Conservation (phyloP, 2,113 vertebrate species). For the Fukomys damarensis region DNA sequence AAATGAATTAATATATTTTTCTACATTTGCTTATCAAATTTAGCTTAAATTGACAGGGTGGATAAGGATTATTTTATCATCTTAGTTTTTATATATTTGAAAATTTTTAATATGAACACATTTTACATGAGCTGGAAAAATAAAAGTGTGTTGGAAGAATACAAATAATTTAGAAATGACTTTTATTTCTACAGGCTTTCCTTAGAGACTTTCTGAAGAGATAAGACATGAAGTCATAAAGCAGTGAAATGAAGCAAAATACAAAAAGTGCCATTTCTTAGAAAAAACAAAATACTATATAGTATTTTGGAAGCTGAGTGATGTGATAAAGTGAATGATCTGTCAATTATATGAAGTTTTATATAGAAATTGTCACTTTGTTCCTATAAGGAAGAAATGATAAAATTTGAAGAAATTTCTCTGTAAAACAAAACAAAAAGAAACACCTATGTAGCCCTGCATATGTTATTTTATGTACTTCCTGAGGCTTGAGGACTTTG, state of each 20-base stretch:
- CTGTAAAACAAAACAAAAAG: not conserved
- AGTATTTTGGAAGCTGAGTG: not conserved
- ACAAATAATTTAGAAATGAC: conserved; percentile 9
- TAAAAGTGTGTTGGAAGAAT: not conserved
- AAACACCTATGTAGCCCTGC: not conserved
- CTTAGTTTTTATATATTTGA: conserved; percentile 4
- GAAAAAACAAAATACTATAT: not conserved
- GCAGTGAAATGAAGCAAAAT: not conserved
- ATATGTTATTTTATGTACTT: not conserved
- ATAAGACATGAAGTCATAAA: not conserved
- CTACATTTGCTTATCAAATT: not conserved
- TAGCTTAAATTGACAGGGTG: not conserved
- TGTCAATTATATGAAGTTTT: not conserved
- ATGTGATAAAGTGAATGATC: not conserved
- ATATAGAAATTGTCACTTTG: not conserved
- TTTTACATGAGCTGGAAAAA: not conserved
- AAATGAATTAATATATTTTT: not conserved
- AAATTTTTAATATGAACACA: not conserved
- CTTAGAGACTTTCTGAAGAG: not conserved
- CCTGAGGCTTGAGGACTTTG: not conserved
- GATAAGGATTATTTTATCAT: not conserved
- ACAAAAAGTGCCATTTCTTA: not conserved
- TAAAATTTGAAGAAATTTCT: not conserved
- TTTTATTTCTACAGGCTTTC: not conserved
- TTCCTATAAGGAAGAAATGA: not conserved